Evolutionary conservation across 1,140 invertebrate genomes (phyloP).

Genomic region (Ooceraea biroi): DNA sequence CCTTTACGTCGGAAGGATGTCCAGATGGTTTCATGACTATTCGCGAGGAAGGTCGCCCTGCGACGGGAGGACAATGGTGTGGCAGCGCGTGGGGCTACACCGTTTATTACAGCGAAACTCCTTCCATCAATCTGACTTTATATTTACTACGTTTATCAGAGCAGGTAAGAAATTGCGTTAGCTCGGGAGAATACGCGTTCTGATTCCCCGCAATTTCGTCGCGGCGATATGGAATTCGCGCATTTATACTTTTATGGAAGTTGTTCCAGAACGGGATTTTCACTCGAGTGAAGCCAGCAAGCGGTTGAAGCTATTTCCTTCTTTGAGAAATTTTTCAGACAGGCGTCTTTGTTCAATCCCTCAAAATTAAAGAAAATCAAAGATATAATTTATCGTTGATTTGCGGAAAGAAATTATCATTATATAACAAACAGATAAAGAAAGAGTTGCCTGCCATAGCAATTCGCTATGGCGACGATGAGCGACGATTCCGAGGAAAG

Average conservation of each 20-base stretch:
- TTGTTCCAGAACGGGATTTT: neutral
- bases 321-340: too few species aligned
- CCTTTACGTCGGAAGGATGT: slow-evolving; percentile 92
- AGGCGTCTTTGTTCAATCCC: neutral
- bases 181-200: slow-evolving; percentile 21
- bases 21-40: slow-evolving; percentile 94
- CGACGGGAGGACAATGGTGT: slow-evolving; percentile 93
- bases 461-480: too few species aligned
- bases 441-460: too few species aligned
- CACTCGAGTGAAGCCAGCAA: slow-evolving; percentile 2
- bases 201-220: slow-evolving; percentile 29
- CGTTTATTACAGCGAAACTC: slow-evolving; percentile 94
- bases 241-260: neutral
- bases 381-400: too few species aligned
- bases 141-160: slow-evolving; percentile 90
- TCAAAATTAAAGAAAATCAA: slow-evolving; percentile 6
- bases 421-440: too few species aligned
- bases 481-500: neutral
- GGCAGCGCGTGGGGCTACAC: slow-evolving; percentile 94
- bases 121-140: slow-evolving; percentile 92
- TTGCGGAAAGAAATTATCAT: too few species aligned
- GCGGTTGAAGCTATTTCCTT: neutral
- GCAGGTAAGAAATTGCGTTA: slow-evolving; percentile 87
- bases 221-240: neutral
- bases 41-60: slow-evolving; percentile 90